Evolutionary conservation across 2,113 vertebrate genomes (phyloP), one percentile per base, ranked within the genome.

Genomic region (Capricornis sumatraensis): DNA sequence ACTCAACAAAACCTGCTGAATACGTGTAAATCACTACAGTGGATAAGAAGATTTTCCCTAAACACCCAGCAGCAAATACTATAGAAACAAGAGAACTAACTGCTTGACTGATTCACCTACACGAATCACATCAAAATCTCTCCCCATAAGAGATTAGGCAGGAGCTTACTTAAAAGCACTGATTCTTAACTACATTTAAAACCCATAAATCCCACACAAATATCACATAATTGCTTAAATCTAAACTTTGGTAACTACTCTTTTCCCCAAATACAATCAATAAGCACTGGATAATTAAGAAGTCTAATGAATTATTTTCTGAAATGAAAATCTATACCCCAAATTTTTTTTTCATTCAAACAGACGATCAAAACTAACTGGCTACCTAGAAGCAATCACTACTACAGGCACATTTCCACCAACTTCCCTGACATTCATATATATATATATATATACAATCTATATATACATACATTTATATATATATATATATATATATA

Each of bases 111-210:
- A 95, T 52, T 95, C 84, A 86, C 28, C 33, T 55, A 67, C 33
- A 53, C 55, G 64, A 94, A 94, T 85, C 87, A 94, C 96, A 91
- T 94, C 45, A 93, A 90, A 96, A 47, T 60, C 36, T 74, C 93
- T 89, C 50, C 60, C 81, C 55, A 40, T 52, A 62, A 90, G 86
- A 96, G 78, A 84, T 25, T 14, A 87, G 55, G 40, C 47, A 94
- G 71, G 74, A 95, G 50, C 19, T 96, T 91, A 95, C 85, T 94
- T 79, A 83, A 98, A 96, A 95, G 53, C n/a, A 94, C 1, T 96
- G 53, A 94, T 52, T 94, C 95, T 96, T 93, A 88, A 81, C 91
- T 95, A n/a, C 89, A 96, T 36, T 95, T 97, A 93, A 97, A 97
- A 94, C 82, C 28, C 91, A 40, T 94, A 94, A 94, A 92, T 92